Base-by-base conservation (phyloP, 1,140 invertebrate species). In the Megalonaias nervosa region DNA sequence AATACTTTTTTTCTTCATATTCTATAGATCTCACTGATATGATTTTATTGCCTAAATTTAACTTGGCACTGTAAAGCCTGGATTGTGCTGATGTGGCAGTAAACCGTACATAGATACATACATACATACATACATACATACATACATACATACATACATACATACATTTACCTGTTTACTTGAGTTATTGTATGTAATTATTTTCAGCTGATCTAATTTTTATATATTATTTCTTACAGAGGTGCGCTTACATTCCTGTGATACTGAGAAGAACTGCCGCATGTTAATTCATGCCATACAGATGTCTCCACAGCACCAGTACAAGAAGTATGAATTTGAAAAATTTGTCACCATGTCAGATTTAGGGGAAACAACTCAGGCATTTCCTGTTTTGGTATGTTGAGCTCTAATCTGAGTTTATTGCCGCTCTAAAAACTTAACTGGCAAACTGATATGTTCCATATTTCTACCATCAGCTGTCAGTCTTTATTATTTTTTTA, bases 251-350 rank as follows among this genome's bases (percentile, higher is more conserved):
- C 78, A 85, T 92, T 84, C 92, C 84, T 67, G 86, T 81, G 94
- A 95, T 82, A 88, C 92, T 80, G 93, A 95, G 89, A 93, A 94
- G 81, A 93, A 85, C 82, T 95, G 93, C 77, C 91, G 94, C 82
- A 97, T 98, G 91, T 93, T 96, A 3, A 88, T 98, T 65, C 97
- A 99, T 88, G 93, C 93, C 15, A 92, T 97, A 89, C 96, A 98
- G 89, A 84, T 97, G 31, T 90, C 94, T 83, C 95, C 96, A 55
- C 93, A 95, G 80, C 91, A 93, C 81, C 94, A 93, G 66, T 97
- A 95, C 85, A 95, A 95, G 86, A 93, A 93, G 67, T 91, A 95
- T 75, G 96, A 98, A 92, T 94, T 93, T 82, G 95, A 96, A 85
- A 98, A 97, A 92, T 94, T 96, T 79, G 75, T 89, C 16, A 87